Evolutionary conservation across 2,888 invertebrate species (phyloP), one percentile per base, ranked within the genome.

Genomic region (Dasypolia templi): DNA sequence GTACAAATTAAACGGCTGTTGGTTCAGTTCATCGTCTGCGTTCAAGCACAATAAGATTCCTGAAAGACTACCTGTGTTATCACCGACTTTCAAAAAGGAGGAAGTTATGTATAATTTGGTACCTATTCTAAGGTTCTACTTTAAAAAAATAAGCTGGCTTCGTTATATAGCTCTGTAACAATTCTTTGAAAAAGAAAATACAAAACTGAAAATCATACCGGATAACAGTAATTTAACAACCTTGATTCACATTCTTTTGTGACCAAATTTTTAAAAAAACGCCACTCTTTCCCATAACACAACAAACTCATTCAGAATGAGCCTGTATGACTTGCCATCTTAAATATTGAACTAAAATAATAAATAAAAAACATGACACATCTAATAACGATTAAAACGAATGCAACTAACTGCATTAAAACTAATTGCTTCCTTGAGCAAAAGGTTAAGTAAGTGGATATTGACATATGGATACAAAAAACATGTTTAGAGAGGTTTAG

Each of bases 391-490:
- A 58, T 72, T 51, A 51, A 72, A 58, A 61, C 72, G 73, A 85
- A 86, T 84, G 80, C 72, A 75, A 77, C 22, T 81, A 75, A 77
- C 22, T 81, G 72, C 79, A 85, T 87, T 86, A 86, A 75, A 78
- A 63, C 72, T 86, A 84, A 87, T 87, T 83, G 84, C 87, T 87
- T 87, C 86, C 86, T 84, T 80, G 81, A 86, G 46, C 22, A 56
- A 79, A 84, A 86, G 86, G 86, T 85, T 86, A 46, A 66, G 67
- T 78, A 66, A 73, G 67, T 73, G 81, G 76, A 67, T 77, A 86
- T 84, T 81, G 77, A 79, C 79, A 75, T 75, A 74, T 61, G 71
- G 67, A 61, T 71, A 44, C 44, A 64, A 67, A 82, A 81, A 77
- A 72, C 65, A 14, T 66, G 61, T 66, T 67, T 69, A 70, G 67